Evolutionary conservation across 2,888 invertebrate genomes (phyloP).

Genomic region (Cataglyphis altisquamis): DNA sequence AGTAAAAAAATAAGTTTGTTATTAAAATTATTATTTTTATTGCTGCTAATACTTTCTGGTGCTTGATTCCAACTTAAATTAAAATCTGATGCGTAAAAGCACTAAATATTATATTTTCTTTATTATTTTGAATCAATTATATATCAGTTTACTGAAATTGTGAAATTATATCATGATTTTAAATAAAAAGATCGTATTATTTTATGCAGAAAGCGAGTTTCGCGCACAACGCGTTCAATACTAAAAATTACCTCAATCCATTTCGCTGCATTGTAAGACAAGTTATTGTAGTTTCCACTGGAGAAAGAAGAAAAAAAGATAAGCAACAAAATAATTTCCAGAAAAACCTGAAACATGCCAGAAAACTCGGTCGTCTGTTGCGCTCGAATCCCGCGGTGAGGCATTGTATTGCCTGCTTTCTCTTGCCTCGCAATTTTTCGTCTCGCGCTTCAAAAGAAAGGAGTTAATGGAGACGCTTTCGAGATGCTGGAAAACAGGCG

Average conservation of each 20-base stretch:
- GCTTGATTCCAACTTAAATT: not conserved
- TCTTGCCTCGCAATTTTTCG: slow-evolving; percentile 43
- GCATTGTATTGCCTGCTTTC: slow-evolving; percentile 36
- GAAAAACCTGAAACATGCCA: slow-evolving; percentile 5
- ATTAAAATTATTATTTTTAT: slow-evolving; percentile 8
- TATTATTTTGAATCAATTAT: not conserved
- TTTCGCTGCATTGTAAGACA: slow-evolving; percentile 12
- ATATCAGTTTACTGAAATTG: not conserved
- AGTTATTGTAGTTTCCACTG: slow-evolving; percentile 8
- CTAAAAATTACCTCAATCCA: not conserved
- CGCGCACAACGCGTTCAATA: not conserved
- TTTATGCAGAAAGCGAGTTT: not conserved
- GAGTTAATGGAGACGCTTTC: slow-evolving; percentile 50
- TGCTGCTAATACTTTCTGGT: not conserved
- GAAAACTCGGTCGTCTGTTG: slow-evolving; percentile 15
- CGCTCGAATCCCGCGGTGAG: slow-evolving; percentile 27
- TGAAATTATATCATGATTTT: not conserved
- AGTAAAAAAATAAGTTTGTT: not conserved
- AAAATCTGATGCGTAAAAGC: not conserved
- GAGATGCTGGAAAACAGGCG: slow-evolving; percentile 43
- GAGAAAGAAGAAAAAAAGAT: slow-evolving; percentile 1
- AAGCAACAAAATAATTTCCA: slow-evolving; percentile 32
- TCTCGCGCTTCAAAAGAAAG: slow-evolving; percentile 42
- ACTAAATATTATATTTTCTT: not conserved
- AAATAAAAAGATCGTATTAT: not conserved